phyloP scores from a whole-genome alignment of 2,888 invertebrate genomes.

The Thera obeliscata region DNA sequence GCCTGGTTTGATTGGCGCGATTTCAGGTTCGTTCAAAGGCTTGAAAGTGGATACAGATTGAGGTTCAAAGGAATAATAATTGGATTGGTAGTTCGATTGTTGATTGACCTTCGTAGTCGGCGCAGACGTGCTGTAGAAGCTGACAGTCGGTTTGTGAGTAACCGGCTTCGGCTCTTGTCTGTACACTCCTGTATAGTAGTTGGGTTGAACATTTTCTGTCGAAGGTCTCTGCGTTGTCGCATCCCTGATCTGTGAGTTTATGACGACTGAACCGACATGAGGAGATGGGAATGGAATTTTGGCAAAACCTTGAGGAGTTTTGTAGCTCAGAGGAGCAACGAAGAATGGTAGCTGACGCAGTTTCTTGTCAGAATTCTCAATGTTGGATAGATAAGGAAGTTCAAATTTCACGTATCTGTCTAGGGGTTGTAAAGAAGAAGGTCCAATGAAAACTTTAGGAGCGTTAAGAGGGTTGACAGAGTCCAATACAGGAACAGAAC shows the following conservation, averaged over 20 bases:
- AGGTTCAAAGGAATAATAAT: constrained; percentile 76
- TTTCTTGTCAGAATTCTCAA: constrained; percentile 89
- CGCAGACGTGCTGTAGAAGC: constrained; percentile 60
- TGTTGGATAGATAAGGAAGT: constrained; percentile 90
- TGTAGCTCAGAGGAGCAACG: constrained; percentile 93
- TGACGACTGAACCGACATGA: constrained; percentile 93
- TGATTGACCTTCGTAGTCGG: constrained; percentile 54
- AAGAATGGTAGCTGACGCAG: constrained; percentile 92
- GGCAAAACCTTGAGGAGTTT: constrained; percentile 92
- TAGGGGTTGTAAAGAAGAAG: constrained; percentile 88
- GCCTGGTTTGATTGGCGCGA: constrained; percentile 57
- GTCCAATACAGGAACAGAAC: constrained; percentile 91
- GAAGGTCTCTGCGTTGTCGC: constrained; percentile 49
- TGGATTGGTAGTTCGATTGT: constrained; percentile 51
- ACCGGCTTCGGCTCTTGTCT: constrained; percentile 59
- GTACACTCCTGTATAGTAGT: constrained; percentile 42
- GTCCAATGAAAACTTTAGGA: constrained; percentile 92
- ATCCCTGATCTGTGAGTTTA: constrained; percentile 83
- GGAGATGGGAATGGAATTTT: constrained; percentile 94
- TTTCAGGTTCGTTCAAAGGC: constrained; percentile 56
- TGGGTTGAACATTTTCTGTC: constrained; percentile 34
- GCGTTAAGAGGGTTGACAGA: constrained; percentile 87
- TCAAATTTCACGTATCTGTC: constrained; percentile 91
- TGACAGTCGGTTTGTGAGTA: constrained; percentile 73
- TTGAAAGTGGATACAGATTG: constrained; percentile 68